Evolutionary conservation across 2,797 vertebrate genomes (phyloP), one percentile per base, ranked within the genome.

Genomic region (Sebastes flavidus): DNA sequence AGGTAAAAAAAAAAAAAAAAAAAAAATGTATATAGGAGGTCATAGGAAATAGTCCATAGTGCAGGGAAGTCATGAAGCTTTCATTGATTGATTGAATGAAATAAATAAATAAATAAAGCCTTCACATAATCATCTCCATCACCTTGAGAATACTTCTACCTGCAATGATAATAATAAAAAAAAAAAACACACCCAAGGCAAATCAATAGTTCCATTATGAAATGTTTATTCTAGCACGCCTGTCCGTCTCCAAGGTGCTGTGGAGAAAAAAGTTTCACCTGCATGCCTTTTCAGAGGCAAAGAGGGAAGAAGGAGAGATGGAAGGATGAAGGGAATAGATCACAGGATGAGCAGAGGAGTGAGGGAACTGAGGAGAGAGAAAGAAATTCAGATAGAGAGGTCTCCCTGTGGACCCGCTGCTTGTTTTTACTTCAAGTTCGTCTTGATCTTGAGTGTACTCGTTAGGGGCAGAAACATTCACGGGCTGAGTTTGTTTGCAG

Each of bases 201-300:
- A 88, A 92, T 93, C 88, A 78, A 94, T 94, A 91, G 8, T 78
- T 79, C 76, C 72, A 87, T 94, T 90, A 90, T 89, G 82, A 88
- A 91, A 88, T 89, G 77, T 90, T 88, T 90, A 86, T 90, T 88
- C 80, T 80, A 18, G 81, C 75, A 73, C 56, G 66, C 32, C 69
- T 77, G 65, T 54, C 16, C 0, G 56, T 89, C 77, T 89, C 83
- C 58, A 29, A 71, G 72, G 78, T 62, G n/a, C 65, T 2, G 27
- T 61, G 59, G 71, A 80, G 81, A 85, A 58, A 85, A 55, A 83
- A 73, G 73, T 82, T 88, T 78, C 56, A 65, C 74, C 74, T 58
- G 65, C 77, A 74, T 1, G 36, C 0, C 56, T 78, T 87, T 60
- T 63, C 63, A 18, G 46, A 71, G 49, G 71, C 36, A 82, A 69